Conservation (phyloP, 2,797 vertebrate genomes). For the Myotis myotis region DNA sequence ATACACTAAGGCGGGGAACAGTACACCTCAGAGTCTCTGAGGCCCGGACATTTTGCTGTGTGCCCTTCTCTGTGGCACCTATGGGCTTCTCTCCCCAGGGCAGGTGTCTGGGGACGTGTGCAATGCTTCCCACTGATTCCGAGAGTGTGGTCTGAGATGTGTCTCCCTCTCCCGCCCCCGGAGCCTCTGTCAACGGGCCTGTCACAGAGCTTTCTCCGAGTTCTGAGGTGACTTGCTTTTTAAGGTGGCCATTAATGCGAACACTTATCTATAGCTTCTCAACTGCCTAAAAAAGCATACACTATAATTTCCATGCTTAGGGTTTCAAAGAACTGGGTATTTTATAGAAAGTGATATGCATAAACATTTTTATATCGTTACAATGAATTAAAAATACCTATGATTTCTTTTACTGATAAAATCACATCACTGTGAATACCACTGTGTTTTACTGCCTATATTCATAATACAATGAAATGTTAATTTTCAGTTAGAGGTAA, state of each 20-base stretch:
- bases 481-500: not conserved
- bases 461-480: not conserved
- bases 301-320: not conserved
- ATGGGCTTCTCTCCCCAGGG: not conserved
- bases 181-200: not conserved
- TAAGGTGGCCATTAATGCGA: not conserved
- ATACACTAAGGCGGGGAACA: not conserved
- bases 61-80: not conserved
- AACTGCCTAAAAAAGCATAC: not conserved
- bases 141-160: not conserved
- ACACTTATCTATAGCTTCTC: not conserved
- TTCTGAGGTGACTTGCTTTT: not conserved
- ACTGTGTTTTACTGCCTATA: not conserved
- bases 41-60: not conserved
- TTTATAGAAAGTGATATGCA: not conserved
- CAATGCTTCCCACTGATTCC: not conserved
- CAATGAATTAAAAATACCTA: not conserved
- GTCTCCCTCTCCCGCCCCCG: not conserved
- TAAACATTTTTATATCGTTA: not conserved
- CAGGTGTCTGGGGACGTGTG: not conserved
- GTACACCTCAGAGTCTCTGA: not conserved
- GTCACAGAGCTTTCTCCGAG: not conserved
- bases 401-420: not conserved
- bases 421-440: not conserved
- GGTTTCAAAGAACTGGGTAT: not conserved